Evolutionary conservation across 2,888 invertebrate genomes (phyloP).

Genomic region (Perithous albicinctus): DNA sequence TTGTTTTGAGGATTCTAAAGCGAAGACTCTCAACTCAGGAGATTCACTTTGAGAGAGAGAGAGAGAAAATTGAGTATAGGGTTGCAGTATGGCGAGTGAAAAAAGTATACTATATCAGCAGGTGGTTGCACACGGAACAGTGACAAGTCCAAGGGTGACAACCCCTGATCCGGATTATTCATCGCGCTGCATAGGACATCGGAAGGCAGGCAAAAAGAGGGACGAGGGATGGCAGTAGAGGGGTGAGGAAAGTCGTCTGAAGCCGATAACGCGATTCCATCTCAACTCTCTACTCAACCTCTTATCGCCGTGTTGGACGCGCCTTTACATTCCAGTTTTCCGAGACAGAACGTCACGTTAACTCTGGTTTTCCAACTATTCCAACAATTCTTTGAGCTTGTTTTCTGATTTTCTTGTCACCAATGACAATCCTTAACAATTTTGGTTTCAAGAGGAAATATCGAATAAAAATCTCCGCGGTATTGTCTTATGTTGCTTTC

Average conservation of each 20-base stretch:
- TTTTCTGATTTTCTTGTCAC: neutral
- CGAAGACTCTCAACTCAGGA: conserved; percentile 29
- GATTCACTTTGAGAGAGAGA: neutral
- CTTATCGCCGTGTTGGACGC: conserved; percentile 21
- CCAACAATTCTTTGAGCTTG: neutral
- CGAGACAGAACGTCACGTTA: conserved; percentile 5
- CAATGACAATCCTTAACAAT: neutral
- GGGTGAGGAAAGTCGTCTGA: conserved; percentile 25
- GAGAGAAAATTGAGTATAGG: neutral
- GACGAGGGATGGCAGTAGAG: neutral
- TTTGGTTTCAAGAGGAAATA: neutral
- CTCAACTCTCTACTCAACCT: neutral
- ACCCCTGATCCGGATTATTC: conserved; percentile 66
- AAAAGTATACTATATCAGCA: conserved; percentile 38
- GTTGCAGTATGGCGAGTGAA: neutral
- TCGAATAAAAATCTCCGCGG: neutral
- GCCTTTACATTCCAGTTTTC: conserved; percentile 27
- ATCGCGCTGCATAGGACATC: conserved; percentile 22
- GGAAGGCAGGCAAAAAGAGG: conserved; percentile 21
- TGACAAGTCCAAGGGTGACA: conserved; percentile 59
- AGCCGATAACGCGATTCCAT: conserved; percentile 62
- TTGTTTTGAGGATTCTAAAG: conserved; percentile 11
- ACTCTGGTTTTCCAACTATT: neutral
- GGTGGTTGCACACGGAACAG: conserved; percentile 57
- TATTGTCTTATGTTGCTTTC: neutral